Base-by-base conservation (phyloP, 1,140 invertebrate genomes). In the Tenebrio molitor region DNA sequence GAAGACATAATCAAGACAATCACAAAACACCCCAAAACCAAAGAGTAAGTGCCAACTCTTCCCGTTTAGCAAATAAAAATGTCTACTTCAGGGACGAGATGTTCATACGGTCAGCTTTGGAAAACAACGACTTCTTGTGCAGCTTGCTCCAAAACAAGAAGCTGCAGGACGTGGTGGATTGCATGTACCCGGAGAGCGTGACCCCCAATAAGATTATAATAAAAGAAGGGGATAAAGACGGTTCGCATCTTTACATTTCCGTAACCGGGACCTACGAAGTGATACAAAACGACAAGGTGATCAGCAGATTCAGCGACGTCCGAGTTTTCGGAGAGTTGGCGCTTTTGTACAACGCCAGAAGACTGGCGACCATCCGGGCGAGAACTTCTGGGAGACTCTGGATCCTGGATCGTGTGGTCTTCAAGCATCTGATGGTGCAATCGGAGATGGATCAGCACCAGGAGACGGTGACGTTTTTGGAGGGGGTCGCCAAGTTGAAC, bases 251-350 rank as follows among this genome's bases (percentile, higher is more conserved):
- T 15, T 95, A 91, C 75, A 92, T 96, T 0, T 93, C 92, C 0
- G 91, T 90, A 2, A 90, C 93, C 71, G 96, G 96, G 10, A 89
- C 92, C 77, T 93, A 96, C 76, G 92, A 97, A 83, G 93, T 96
- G 1, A 89, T 94, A 16, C 95, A 96, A 79, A 89, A 91, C 73
- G 89, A 90, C 25, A 89, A 91, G 72, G 83, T 86, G 16, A 87
- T 91, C 8, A 88, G 96, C 29, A 91, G 91, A 44, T 94, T 98
- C 81, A 91, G 92, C 0, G 88, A 92, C 0, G 95, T 93, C 10
- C 91, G 94, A 74, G 95, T 94, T 0, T 98, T 98, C 83, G 96
- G 96, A 16, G 96, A 98, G 86, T 85, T 98, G 21, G 96, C 96
- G 1, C 92, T 97, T 77, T 85, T 98, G 2, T 98, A 97, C 83